phyloP scores from a whole-genome alignment of 2,888 invertebrate genomes.

The Parthenolecanium corni region DNA sequence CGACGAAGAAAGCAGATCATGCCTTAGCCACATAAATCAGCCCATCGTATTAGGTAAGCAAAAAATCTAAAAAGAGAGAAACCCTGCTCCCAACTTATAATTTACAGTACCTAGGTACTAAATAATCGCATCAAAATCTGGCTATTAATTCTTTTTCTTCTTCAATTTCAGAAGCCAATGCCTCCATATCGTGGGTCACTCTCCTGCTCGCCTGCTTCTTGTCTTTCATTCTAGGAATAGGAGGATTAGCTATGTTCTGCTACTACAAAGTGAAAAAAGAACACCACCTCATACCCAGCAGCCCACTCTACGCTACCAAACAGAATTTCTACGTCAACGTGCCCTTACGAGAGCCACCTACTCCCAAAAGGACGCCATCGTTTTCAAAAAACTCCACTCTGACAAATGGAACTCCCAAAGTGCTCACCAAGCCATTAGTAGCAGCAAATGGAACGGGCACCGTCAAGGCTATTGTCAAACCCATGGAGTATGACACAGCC shows the following conservation, averaged over 20 bases:
- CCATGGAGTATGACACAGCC: slow-evolving; percentile 64
- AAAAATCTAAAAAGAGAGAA: no score
- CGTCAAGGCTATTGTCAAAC: slow-evolving; percentile 32
- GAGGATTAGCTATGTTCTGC: slow-evolving; percentile 39
- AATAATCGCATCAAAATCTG: neutral
- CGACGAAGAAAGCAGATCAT: slow-evolving; percentile 55
- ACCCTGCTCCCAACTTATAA: neutral
- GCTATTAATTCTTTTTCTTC: slow-evolving; percentile 11
- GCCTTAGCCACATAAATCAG: slow-evolving; percentile 37
- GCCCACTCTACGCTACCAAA: slow-evolving; percentile 69
- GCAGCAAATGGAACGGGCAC: neutral
- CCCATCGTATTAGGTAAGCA: neutral
- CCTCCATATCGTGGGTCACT: slow-evolving; percentile 44
- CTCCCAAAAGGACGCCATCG: slow-evolving; percentile 54
- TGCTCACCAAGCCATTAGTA: slow-evolving; percentile 50
- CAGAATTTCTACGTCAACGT: slow-evolving; percentile 75
- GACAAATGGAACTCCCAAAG: slow-evolving; percentile 49
- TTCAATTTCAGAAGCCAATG: slow-evolving; percentile 21
- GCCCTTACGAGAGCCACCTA: slow-evolving; percentile 59
- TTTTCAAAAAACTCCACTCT: slow-evolving; percentile 45
- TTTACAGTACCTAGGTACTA: neutral
- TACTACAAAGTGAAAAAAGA: slow-evolving; percentile 43
- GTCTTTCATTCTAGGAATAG: slow-evolving; percentile 42
- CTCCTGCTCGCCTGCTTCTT: slow-evolving; percentile 41
- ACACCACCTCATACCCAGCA: slow-evolving; percentile 54